phyloP scores from a whole-genome alignment of 2,797 vertebrate species.

The Malurus leucopterus region DNA sequence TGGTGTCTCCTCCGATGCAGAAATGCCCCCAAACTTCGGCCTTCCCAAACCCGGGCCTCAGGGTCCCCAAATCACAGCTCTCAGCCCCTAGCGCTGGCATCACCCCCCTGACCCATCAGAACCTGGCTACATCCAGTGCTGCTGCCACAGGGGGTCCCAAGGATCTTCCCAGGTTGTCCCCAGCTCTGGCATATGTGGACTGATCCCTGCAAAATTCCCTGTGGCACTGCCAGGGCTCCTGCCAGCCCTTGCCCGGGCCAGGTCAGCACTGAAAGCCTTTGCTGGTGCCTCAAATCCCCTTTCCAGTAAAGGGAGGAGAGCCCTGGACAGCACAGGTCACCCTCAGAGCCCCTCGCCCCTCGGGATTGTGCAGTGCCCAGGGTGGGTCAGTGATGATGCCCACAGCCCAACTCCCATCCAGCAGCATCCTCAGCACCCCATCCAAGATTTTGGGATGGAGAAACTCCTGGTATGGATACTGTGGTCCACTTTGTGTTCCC shows the following conservation, averaged over 20 bases:
- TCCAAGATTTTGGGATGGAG: not conserved
- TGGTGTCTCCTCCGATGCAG: not conserved
- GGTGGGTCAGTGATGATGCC: not conserved
- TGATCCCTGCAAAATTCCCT: not conserved
- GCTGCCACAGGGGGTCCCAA: not conserved
- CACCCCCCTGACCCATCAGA: fast-evolving
- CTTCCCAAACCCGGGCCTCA: not conserved
- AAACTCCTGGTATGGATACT: fast-evolving
- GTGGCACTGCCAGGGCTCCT: fast-evolving
- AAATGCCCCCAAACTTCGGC: not conserved
- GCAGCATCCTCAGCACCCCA: fast-evolving
- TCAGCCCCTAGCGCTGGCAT: fast-evolving
- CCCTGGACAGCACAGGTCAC: fast-evolving
- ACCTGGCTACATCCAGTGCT: fast-evolving
- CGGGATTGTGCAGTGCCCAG: fast-evolving
- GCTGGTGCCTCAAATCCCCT: fast-evolving
- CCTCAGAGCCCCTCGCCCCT: fast-evolving
- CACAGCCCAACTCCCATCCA: not conserved
- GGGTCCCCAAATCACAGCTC: fast-evolving
- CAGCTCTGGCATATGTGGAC: fast-evolving
- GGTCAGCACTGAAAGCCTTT: fast-evolving
- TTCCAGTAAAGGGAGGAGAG: fast-evolving
- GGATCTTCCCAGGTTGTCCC: not conserved
- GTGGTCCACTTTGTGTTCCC: fast-evolving
- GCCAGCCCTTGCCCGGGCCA: not conserved